Base-by-base conservation (phyloP, 2,113 vertebrate genomes). In the Tragelaphus scriptus region DNA sequence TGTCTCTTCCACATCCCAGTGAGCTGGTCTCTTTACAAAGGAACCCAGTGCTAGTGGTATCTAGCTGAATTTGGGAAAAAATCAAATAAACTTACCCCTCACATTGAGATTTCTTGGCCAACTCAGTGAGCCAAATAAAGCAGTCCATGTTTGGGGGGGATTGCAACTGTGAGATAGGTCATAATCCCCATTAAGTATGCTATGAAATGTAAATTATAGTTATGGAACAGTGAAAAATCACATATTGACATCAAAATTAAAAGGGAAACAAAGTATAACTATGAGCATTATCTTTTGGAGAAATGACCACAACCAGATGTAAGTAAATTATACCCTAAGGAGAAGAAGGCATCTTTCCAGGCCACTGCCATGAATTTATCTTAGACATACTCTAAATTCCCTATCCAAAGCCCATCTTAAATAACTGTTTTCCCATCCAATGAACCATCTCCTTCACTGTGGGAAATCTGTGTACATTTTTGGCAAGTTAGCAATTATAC, bases 391-490 rank as follows among this genome's bases (percentile, higher is more conserved):
- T 63, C 56, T 14, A 47, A 17, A 81, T 26, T 59, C 32, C 28
- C 14, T 80, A 51, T 44, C 87, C 44, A 88, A 84, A 84, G n/a
- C 44, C 51, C 68, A 81, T 80, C 88, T 94, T 61, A 95, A 89
- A 82, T 86, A 85, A 94, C 71, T 90, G 40, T 86, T 92, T 97
- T 96, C 94, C 55, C 25, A 59, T 89, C 80, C 80, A 94, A 14
- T 17, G 59, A 90, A 79, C 47, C 63, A 28, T 90, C 86, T 75
- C 19, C 6, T 26, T 21, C 85, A 23, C 89, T 10, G 13, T 30
- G 85, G 94, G 94, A 82, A 49, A 92, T 14, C 63, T 2, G 2
- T 71, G 47, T 79, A 26, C 53, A 84, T 85, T 68, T 51, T 75
- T 94, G 85, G 92, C 63, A 94, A 59, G n/a, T 58, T 88, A 88